Evolutionary conservation across 2,113 vertebrate species (phyloP), one percentile per base, ranked within the genome.

Genomic region (Polypterus senegalus): DNA sequence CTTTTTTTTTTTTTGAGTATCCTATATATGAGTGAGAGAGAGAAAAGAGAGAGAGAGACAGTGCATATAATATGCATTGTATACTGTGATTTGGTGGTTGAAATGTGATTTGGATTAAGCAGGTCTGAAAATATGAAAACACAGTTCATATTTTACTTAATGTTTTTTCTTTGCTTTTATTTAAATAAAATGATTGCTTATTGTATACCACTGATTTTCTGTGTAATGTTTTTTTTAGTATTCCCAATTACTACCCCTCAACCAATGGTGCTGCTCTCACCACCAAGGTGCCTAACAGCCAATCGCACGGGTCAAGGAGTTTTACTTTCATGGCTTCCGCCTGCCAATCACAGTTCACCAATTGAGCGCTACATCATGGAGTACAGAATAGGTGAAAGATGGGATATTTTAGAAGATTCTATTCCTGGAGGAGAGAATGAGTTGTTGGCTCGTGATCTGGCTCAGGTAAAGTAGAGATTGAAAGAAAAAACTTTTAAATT

Each of bases 231-330:
- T 27, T 52, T 65, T 7, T 3, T 74, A 99, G 96, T 92, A 81
- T 97, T 92, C 81, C 96, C 93, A 71, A 78, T 94, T 83, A 92
- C 91, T 86, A 98, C 96, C 82, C 94, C 94, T 86, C 94, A 99
- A 90, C 94, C 96, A 82, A 89, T 94, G 90, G 92, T 99, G 92
- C 92, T 99, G 89, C 90, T 99, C 86, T 93, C 92, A 82, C 93
- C 96, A 96, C 96, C 96, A 75, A 89, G 96, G 91, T 99, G 96
- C 92, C 96, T 99, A 87, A 99, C 91, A 88, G 96, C 94, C 84
- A 99, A 99, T 72, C 89, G 96, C 83, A 99, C 96, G 70, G 94
- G 96, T 83, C 96, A 98, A 80, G 96, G 96, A 70, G 94, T 99
- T 73, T 89, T 99, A 65, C 81, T 99, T 75, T 93, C 94, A 1